Evolutionary conservation across 2,888 invertebrate genomes (phyloP).

Genomic region (Callosobruchus maculatus): DNA sequence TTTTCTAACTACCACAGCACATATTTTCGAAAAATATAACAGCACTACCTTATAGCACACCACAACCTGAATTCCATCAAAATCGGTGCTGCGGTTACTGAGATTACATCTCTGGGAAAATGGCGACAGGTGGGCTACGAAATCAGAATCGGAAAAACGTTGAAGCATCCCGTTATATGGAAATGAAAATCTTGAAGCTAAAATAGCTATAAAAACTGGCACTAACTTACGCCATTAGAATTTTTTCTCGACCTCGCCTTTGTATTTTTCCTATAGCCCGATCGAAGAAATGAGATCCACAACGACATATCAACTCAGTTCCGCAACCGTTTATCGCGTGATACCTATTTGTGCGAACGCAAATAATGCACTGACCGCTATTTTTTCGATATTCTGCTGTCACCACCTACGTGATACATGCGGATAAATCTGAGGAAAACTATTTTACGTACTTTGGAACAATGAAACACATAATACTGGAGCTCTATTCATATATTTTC

Average conservation of each 20-base stretch:
- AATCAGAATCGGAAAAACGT: no score
- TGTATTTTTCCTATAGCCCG: not conserved
- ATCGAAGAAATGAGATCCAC: not conserved
- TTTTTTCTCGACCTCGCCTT: not conserved
- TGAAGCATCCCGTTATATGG: no score
- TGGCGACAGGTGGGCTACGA: no score
- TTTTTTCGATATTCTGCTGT: not conserved
- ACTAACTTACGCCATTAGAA: not conserved
- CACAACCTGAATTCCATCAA: no score
- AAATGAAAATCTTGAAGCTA: no score
- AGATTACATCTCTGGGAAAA: no score
- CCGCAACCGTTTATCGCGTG: not conserved
- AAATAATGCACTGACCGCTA: not conserved
- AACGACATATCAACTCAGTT: not conserved
- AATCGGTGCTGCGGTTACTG: no score
- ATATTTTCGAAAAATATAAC: no score
- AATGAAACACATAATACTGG: not conserved
- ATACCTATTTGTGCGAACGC: not conserved
- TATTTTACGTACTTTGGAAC: not conserved
- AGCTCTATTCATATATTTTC: not conserved
- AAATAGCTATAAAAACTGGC: no score
- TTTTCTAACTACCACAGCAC: no score
- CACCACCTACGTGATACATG: not conserved
- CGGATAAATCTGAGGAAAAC: not conserved
- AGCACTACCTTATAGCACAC: no score